phyloP scores from a whole-genome alignment of 2,888 invertebrate genomes.

The Drosophila pegasa region DNA sequence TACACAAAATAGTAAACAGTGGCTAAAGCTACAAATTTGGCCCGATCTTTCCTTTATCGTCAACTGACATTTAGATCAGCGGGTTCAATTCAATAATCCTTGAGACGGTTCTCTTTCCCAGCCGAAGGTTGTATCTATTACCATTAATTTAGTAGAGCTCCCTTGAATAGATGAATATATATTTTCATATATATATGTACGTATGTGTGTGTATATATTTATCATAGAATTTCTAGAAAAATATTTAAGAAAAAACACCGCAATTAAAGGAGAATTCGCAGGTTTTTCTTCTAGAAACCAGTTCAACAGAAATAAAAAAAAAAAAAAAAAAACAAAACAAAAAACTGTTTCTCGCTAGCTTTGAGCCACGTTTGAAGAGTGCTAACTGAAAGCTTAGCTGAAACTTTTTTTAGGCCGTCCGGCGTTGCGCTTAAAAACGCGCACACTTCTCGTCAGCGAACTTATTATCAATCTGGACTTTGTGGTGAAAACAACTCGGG shows the following conservation, averaged over 20 bases:
- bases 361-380: conserved; percentile 52
- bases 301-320: conserved; percentile 38
- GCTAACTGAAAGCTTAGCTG: conserved; percentile 73
- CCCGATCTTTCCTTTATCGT: conserved; percentile 2
- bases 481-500: conserved; percentile 54
- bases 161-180: conserved; percentile 7
- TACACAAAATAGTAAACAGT: neutral
- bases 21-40: neutral
- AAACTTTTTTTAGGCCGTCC: conserved; percentile 19
- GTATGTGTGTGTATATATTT: neutral
- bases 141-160: conserved; percentile 47
- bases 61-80: neutral
- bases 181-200: neutral
- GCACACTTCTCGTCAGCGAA: conserved; percentile 41
- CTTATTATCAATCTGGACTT: conserved; percentile 72
- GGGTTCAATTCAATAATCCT: conserved; percentile 33
- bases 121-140: conserved; percentile 56
- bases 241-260: conserved; percentile 9
- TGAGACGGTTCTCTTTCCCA: conserved; percentile 18
- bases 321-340: neutral
- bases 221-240: conserved; percentile 6
- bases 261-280: conserved; percentile 41
- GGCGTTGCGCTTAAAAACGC: conserved; percentile 69
- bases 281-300: conserved; percentile 40
- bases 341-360: conserved; percentile 1